Evolutionary conservation across 2,113 vertebrate species (phyloP), one percentile per base, ranked within the genome.

Genomic region (Scophthalmus maximus): DNA sequence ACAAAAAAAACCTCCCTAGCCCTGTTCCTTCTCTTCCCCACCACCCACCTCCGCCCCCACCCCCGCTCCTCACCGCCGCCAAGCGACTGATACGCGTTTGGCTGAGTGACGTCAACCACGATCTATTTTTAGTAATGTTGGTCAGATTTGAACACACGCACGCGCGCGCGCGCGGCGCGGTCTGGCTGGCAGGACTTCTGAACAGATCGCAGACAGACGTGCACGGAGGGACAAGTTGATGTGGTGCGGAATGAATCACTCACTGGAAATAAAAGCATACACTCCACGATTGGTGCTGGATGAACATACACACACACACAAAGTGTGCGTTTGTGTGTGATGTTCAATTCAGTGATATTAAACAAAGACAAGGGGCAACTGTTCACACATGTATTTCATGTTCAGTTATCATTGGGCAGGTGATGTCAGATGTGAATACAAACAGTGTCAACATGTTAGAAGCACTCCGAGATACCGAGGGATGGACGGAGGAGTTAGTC

Each of bases 71-170:
- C 42, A 12, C 65, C 26, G 52, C 81, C 73, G 68, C 83, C 65
- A 65, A 80, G 76, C 79, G 76, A 73, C 77, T 70, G 70, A 87
- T 77, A 88, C 84, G 47, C 73, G 86, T 93, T 94, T 92, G 91
- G 92, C 56, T 49, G 27, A 85, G 89, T 88, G 86, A 86, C 79
- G 88, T 67, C 84, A 88, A 78, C 83, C 8, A 60, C 42, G 49
- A 76, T 83, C 87, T 93, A 93, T 92, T 91, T 92, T 91, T 93
- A 93, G 91, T 77, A 88, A 90, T 64, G 84, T 83, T 88, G 88
- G 87, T 91, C 88, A 91, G 86, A 86, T 89, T 75, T 70, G 11
- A 82, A 49, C 46, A n/a, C 46, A 86, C 66, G 79, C 89, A 82
- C 83, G 83, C 87, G 70, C 63, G 81, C 90, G 81, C 85, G 81